A percentile compares a stretch with the other conserved stretches of the same genome.
phyloP scores from a whole-genome alignment of 2,888 invertebrate species.

The Drosophila paucipuncta region DNA sequence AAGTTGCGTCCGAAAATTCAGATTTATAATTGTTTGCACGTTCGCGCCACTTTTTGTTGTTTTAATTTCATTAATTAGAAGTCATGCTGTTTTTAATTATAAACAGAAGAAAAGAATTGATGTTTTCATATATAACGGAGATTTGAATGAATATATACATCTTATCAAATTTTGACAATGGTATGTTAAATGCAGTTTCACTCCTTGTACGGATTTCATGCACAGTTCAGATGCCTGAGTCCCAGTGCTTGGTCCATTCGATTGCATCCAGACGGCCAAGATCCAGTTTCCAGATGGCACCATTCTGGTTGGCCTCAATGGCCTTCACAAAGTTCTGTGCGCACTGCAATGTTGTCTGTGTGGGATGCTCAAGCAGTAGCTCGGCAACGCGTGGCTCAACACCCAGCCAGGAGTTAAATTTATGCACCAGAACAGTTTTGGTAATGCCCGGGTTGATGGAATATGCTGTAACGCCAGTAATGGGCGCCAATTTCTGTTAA shows the following conservation, averaged over 20 bases:
- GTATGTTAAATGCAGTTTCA: not conserved
- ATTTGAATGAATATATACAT: not conserved
- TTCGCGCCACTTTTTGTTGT: not conserved
- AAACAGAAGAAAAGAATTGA: not conserved
- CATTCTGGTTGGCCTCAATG: constrained; percentile 80
- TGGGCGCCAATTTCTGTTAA: constrained; percentile 56
- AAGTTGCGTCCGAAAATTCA: not conserved
- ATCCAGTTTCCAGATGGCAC: constrained; percentile 82
- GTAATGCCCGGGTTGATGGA: constrained; percentile 74
- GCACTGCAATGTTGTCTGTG: constrained; percentile 67
- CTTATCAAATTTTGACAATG: not conserved
- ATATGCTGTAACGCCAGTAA: constrained; percentile 71
- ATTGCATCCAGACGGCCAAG: constrained; percentile 70
- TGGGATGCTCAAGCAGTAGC: constrained; percentile 46
- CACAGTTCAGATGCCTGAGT: constrained; percentile 59
- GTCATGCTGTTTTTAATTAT: not conserved
- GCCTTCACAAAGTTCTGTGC: constrained; percentile 80
- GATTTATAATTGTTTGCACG: not conserved
- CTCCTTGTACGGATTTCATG: not conserved
- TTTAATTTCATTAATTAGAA: not conserved
- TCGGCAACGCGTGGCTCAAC: constrained; percentile 64
- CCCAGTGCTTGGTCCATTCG: constrained; percentile 74
- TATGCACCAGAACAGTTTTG: constrained; percentile 60
- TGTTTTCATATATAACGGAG: not conserved
- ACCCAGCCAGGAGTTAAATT: constrained; percentile 71